Evolutionary conservation across 1,140 invertebrate species (phyloP).

Genomic region (Neodiprion fabricii): DNA sequence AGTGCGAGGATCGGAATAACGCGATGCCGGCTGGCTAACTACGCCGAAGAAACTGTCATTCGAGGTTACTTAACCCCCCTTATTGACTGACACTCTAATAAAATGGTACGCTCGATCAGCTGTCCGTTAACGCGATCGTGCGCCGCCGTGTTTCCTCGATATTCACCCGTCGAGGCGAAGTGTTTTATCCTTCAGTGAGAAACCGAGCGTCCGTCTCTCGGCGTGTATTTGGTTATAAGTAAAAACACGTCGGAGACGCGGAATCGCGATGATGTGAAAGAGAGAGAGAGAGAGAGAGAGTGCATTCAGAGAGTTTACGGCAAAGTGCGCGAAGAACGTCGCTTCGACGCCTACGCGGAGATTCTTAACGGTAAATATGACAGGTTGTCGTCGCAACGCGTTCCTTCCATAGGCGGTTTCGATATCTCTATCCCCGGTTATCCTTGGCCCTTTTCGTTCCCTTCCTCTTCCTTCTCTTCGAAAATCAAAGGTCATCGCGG

Average conservation of each 20-base stretch:
- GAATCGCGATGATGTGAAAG: neutral
- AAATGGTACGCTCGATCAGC: conserved; percentile 15
- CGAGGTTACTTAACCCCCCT: neutral
- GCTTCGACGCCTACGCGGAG: neutral
- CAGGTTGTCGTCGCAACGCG: neutral
- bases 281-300: neutral
- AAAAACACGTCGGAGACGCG: neutral
- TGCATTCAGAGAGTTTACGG: neutral
- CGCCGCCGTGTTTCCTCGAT: neutral
- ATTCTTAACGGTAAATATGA: conserved; percentile 9
- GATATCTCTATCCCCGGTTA: neutral
- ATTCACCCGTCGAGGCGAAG: neutral
- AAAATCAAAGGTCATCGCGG: neutral
- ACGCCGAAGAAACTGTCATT: neutral
- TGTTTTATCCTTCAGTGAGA: neutral
- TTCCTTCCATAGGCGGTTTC: neutral
- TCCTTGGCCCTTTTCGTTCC: neutral
- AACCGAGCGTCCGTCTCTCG: neutral
- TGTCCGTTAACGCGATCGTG: neutral
- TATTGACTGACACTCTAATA: conserved; percentile 13
- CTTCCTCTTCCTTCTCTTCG: neutral
- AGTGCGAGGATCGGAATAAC: too few species aligned
- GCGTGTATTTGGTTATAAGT: neutral
- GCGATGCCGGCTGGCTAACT: neutral
- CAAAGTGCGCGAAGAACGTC: too few species aligned